Evolutionary conservation across 2,113 vertebrate species (phyloP), one percentile per base, ranked within the genome.

Genomic region (Pelodiscus sinensis): DNA sequence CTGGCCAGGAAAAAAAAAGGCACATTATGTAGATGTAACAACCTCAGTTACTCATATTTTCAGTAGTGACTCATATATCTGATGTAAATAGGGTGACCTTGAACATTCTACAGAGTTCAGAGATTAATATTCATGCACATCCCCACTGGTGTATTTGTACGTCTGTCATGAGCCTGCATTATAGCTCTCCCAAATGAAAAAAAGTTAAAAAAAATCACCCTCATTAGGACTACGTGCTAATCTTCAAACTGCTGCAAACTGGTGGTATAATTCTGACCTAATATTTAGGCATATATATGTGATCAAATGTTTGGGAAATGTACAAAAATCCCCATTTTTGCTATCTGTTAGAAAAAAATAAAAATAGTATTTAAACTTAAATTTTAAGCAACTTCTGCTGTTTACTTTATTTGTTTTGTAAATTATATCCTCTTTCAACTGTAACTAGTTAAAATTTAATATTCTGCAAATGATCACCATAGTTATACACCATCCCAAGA

Each of bases 121-220:
- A 82, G n/a, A n/a, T 56, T 8, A 82, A 8, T 52, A 38, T 22
- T 80, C 5, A 25, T 7, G 2, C 24, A 56, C 22, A 55, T 91
- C 54, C 9, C 65, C 52, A 55, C 1, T 2, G 14, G 79, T 55
- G 15, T 1, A 73, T 19, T 19, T 94, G 77, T 78, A 55, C 62
- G 14, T 94, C 81, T 56, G 60, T 31, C 84, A 65, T 44, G 8
- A 88, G 29, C 81, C 55, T 60, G 80, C 91, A 12, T 81, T 75
- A 56, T 1, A 52, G 54, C 83, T 75, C 85, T 81, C 5, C 84
- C 38, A 16, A 52, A 54, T 6, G 50, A 9, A 51, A 56, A 58
- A 50, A 7, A 81, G 16, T 21, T 8, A 88, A 22, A 35, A 87
- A 58, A 44, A 52, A 82, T 38, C 1, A 0, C 4, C 58, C 51